These are phyloP conservation scores for Mobula hypostoma DNA, from an alignment of 2,113 vertebrate genomes.

Conservation along the genomic window DNA sequence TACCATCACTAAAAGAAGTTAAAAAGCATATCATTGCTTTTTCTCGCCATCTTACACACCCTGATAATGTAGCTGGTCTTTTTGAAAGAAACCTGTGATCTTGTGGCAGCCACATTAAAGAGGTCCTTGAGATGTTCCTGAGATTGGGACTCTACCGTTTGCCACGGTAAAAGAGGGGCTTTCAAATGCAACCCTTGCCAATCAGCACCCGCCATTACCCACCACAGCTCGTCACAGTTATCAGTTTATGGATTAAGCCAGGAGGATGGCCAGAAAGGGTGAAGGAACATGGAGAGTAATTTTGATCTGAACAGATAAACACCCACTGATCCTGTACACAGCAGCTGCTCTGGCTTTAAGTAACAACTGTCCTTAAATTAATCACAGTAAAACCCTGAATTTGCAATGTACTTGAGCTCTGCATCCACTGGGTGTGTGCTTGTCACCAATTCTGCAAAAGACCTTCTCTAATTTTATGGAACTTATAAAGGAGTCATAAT, in stretches of 20 bases:
- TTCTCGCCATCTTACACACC: neutral
- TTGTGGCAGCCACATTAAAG: neutral
- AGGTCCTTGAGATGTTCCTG: neutral
- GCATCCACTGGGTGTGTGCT: neutral
- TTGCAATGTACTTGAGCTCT: too few species aligned
- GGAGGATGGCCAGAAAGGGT: neutral
- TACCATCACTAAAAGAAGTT: neutral
- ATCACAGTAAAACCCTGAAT: neutral
- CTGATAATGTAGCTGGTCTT: neutral
- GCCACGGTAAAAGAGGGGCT: neutral
- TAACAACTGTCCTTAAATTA: constrained; percentile 27
- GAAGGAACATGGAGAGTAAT: constrained; percentile 15
- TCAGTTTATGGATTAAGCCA: neutral
- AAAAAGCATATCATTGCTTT: neutral
- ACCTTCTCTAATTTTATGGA: neutral
- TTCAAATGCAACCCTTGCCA: neutral
- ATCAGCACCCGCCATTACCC: neutral
- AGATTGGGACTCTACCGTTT: neutral
- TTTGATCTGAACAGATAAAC: neutral
- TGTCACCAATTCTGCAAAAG: neutral
- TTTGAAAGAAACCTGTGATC: neutral
- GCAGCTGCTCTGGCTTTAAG: constrained; percentile 28
- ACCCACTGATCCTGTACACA: constrained; percentile 6
- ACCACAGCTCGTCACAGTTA: neutral
- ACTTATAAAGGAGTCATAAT: neutral